These are phyloP conservation scores for Ctenosaura bakeri DNA, from an alignment of 2,797 vertebrate species.

Conservation along the genomic window DNA sequence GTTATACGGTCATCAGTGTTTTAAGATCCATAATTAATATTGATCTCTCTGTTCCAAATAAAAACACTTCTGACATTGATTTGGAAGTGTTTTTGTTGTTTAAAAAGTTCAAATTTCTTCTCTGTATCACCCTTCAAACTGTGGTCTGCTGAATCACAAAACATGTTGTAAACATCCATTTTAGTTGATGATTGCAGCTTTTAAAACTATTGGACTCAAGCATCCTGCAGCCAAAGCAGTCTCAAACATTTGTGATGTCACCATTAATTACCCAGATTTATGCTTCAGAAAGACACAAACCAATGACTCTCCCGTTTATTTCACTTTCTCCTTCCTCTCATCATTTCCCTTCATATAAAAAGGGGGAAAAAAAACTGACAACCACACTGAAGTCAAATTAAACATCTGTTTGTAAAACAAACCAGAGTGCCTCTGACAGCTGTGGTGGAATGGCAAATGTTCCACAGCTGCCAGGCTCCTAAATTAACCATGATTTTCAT, in stretches of 20 bases:
- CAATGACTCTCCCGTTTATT: slow-evolving; percentile 77
- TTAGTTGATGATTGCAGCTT: slow-evolving; percentile 15
- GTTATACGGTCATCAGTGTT: not conserved
- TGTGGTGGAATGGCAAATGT: slow-evolving; percentile 76
- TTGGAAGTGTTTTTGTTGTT: not conserved
- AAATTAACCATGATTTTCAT: slow-evolving; percentile 81
- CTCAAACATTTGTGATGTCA: slow-evolving; percentile 67
- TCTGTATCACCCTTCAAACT: not conserved
- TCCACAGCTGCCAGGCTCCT: slow-evolving; percentile 77
- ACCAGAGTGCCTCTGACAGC: slow-evolving; percentile 77
- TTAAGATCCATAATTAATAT: slow-evolving; percentile 42
- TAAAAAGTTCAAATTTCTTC: not conserved
- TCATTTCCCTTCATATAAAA: slow-evolving; percentile 71
- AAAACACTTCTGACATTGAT: slow-evolving; percentile 6
- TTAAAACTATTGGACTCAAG: slow-evolving; percentile 52
- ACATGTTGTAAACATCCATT: slow-evolving; percentile 10
- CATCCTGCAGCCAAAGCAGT: slow-evolving; percentile 61
- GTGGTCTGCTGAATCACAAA: slow-evolving; percentile 38
- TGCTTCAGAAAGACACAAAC: slow-evolving; percentile 75
- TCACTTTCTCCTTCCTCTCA: slow-evolving; percentile 68
- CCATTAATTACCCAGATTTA: slow-evolving; percentile 67
- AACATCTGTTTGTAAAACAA: slow-evolving; percentile 85
- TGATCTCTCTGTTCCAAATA: not conserved
- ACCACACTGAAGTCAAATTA: slow-evolving; percentile 78
- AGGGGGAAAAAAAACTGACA: slow-evolving; percentile 53